Base-by-base conservation (phyloP, 2,888 invertebrate genomes). In the Aleiodes alternator region DNA sequence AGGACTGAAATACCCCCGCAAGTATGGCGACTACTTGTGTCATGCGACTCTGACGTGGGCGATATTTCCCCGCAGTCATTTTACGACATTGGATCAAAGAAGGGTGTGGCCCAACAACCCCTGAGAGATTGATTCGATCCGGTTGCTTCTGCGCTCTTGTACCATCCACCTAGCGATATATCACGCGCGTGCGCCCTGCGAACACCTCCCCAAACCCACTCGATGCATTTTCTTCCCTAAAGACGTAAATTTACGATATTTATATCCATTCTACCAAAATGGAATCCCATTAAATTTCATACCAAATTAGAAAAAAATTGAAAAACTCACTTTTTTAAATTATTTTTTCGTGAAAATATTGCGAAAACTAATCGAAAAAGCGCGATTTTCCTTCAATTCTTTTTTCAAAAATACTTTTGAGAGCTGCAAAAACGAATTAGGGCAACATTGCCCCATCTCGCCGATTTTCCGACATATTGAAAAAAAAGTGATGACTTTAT, bases 81-180 rank as follows among this genome's bases (percentile, higher is more conserved):
- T 55, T 51, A 50, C 78, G 53, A 69, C 50, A 48, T 69, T 76
- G 78, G 79, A 81, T 83, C 81, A 82, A 71, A 70, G 80, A 87
- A 88, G 89, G 89, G 89, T 89, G 89, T 89, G 89, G 89, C 84
- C 81, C 11, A 8, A 43, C 43, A 84, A 56, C 80, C 79, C 85
- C 43, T 11, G 43, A 87, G 88, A 64, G 43, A 89, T 89, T 89
- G 88, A 89, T 89, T 88, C 86, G 87, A 83, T 81, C 81, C 73
- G 76, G 48, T 66, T 75, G 87, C 87, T 86, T 84, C 87, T 88
- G 88, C 88, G 87, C 87, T 83, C 76, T 83, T 81, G n/a, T 34
- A 59, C n/a, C 29, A 59, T 59, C 59, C 31, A 59, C 31, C 59
- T 59, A 82, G 81, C 78, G 78, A 76, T 16, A 80, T 34, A 14